A percentile compares a stretch with the other conserved stretches of the same genome.
Conservation (phyloP, 2,113 vertebrate species). For the Sporophila hypoxantha region DNA sequence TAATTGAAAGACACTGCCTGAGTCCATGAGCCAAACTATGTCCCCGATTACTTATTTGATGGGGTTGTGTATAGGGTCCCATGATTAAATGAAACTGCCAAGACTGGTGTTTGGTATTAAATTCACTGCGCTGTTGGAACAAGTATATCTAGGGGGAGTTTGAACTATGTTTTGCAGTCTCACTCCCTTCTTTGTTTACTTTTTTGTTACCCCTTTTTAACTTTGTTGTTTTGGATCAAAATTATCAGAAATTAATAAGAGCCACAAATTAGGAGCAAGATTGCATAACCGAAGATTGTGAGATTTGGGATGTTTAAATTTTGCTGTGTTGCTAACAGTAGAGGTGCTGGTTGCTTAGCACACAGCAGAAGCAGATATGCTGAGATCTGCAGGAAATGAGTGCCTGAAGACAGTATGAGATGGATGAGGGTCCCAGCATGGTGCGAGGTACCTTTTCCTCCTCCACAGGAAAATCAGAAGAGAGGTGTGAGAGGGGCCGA, state of each 20-base stretch:
- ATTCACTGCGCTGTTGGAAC: background rate
- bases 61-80: background rate
- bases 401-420: background rate
- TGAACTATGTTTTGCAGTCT: background rate
- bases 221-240: background rate
- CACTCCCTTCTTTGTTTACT: background rate
- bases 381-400: background rate
- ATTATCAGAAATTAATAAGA: background rate
- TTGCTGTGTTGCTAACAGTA: background rate
- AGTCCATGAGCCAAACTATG: background rate
- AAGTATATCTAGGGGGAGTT: background rate
- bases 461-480: background rate
- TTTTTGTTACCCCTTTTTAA: background rate
- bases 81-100: constrained; percentile 12
- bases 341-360: background rate
- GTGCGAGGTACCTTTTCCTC: background rate
- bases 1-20: background rate
- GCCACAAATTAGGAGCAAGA: background rate
- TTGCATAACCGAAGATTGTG: background rate
- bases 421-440: background rate
- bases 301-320: background rate
- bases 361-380: background rate
- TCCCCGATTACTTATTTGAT: constrained; percentile 19
- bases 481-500: background rate
- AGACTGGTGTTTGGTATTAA: background rate